Conservation (phyloP, 2,888 invertebrate species). For the Torymus aiolomorphi region DNA sequence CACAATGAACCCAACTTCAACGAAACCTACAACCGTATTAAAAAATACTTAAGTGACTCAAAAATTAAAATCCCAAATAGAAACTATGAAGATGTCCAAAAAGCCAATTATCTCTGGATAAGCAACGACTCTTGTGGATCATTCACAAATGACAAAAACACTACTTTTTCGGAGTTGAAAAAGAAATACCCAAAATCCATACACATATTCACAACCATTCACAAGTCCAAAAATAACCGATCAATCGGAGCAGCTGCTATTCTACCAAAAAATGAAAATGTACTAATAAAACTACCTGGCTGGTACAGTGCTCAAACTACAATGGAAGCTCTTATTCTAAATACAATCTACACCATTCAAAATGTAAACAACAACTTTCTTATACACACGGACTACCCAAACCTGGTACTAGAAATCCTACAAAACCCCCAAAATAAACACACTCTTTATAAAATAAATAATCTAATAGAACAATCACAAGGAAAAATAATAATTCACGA, state of each 20-base stretch:
- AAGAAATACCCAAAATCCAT: background rate
- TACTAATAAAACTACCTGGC: background rate
- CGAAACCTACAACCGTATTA: background rate
- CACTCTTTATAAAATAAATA: background rate
- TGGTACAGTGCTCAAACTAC: too few relatives aligned
- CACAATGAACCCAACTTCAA: background rate
- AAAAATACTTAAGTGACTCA: background rate
- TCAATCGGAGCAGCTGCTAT: background rate
- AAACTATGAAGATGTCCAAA: background rate
- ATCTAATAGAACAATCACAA: background rate
- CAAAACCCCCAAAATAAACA: background rate
- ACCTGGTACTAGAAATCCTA: background rate
- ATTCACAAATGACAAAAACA: background rate
- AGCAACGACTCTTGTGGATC: background rate
- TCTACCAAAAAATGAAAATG: background rate
- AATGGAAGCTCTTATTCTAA: background rate
- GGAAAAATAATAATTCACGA: too few relatives aligned
- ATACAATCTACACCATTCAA: background rate
- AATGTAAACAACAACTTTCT: background rate
- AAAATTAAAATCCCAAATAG: background rate
- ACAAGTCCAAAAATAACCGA: background rate
- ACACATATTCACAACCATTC: background rate
- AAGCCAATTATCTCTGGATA: background rate
- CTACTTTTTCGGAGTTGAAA: too few relatives aligned
- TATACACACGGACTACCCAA: background rate